Evolutionary conservation across 2,797 vertebrate species (phyloP), one percentile per base, ranked within the genome.

Genomic region (Hippocampus kuda): DNA sequence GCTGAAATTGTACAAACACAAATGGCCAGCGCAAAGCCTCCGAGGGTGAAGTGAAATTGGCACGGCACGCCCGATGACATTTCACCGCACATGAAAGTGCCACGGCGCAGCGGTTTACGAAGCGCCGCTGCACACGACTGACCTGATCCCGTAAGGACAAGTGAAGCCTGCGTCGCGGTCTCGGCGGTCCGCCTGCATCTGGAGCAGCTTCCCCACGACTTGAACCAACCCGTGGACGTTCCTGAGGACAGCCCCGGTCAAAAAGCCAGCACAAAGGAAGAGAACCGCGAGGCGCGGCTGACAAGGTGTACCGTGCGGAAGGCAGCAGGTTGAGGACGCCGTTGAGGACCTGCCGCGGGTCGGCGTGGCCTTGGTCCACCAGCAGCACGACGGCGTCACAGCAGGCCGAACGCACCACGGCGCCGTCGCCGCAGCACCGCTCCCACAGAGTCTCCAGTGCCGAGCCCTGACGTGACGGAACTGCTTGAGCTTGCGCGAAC

Each of bases 381-480:
- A 99, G 89, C 1, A 94, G 90, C 71, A 96, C 92, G 83, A 97
- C 73, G 0, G 91, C 94, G 2, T 97, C 93, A 0, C 93, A 95
- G 85, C 94, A 98, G 65, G 93, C 86, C 0, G 92, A 92, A 24
- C 93, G 89, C 69, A 99, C 90, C 46, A 87, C 81, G 1, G 89
- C 85, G 0, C 79, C 83, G 60, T 95, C 93, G 72, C 91, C 89
- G 86, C 94, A 93, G 74, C 94, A 95, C 77, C 93, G 94, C 83
- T 97, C 93, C 96, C 97, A 99, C 22, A 99, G 91, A 64, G 93
- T 81, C 77, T 93, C 93, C 87, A 95, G 67, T 1, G 94, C 93
- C 5, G 91, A 89, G 41, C 92, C 93, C 97, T 99, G 83, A 76
- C 71, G 78, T 49, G 48, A 18, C 68, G 20, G 11, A 46, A 48